Evolutionary conservation across 1,140 invertebrate species (phyloP), one percentile per base, ranked within the genome.

Genomic region (Limonius californicus): DNA sequence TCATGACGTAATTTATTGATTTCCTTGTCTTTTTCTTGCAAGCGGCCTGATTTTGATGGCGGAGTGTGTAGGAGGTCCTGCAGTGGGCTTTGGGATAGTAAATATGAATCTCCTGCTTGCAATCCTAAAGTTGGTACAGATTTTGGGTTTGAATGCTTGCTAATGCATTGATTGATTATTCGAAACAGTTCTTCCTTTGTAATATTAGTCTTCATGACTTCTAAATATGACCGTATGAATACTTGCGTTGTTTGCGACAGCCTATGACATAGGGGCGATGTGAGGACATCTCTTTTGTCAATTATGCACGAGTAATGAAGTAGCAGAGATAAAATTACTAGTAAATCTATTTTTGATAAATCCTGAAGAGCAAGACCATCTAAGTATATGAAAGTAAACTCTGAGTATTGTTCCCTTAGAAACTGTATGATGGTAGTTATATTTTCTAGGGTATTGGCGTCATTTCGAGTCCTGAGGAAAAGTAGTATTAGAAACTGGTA

Each of bases 251-350:
- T 39, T 45, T 59, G 53, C 47, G 61, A 63, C 20, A 75, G 62
- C 42, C 60, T 65, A 19, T 70, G 43, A 61, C 73, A 75, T 55
- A 72, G 61, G 32, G 72, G 70, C 15, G 64, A 67, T 14, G 68
- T 75, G 11, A 75, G 63, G 7, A 61, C 63, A 14, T 69, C 67
- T 58, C 68, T 59, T 55, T 68, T 56, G 27, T 75, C 71, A 43
- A 66, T 59, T 43, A 75, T 68, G 67, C 71, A 74, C 14, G 68
- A 69, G 62, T 70, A 74, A 61, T 76, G 71, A 61, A 76, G 58
- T 54, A 76, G 61, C 4, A 76, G 56, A 12, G 73, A 75, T 47
- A 66, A 71, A n/a, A 72, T 54, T 20, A 63, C 54, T 32, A 64
- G 61, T 7, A 75, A 30, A 57, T 76, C 68, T 8, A 23, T 23